A percentile compares a stretch with the other conserved stretches of the same genome.
These are phyloP conservation scores for Camarhynchus parvulus DNA, from an alignment of 2,113 vertebrate genomes.

Conservation along the genomic window DNA sequence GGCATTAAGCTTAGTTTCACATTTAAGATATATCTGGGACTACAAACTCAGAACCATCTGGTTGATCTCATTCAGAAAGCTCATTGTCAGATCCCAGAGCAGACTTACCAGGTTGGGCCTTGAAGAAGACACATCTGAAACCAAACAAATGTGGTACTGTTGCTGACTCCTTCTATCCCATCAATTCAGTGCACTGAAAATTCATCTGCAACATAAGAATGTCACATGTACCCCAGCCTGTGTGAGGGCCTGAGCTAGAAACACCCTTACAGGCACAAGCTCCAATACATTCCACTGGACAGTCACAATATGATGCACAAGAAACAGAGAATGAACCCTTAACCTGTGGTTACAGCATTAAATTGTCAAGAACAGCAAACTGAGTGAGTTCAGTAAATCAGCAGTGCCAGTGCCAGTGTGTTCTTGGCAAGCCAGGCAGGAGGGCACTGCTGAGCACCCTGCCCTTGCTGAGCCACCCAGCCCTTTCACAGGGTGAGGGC, in stretches of 20 bases:
- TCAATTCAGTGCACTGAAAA: not conserved
- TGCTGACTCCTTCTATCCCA: not conserved
- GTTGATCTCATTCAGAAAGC: not conserved
- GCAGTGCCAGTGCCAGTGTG: not conserved
- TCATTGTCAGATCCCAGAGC: not conserved
- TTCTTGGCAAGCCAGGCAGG: too few species aligned
- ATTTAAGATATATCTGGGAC: not conserved
- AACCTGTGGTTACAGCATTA: not conserved
- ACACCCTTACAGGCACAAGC: not conserved
- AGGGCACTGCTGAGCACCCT: not conserved
- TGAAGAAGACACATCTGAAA: not conserved
- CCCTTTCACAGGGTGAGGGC: not conserved
- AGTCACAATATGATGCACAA: not conserved
- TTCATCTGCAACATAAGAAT: not conserved
- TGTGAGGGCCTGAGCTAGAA: not conserved
- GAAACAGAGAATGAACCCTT: not conserved
- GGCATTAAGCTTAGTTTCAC: not conserved
- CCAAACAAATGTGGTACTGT: not conserved
- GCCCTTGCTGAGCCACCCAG: rapidly evolving
- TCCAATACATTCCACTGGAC: not conserved
- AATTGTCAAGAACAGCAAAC: not conserved
- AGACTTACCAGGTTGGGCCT: not conserved
- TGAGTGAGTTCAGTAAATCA: not conserved
- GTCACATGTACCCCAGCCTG: not conserved
- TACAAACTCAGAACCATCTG: not conserved